These are phyloP conservation scores for Rhegmatorhina hoffmannsi DNA, from an alignment of 2,113 vertebrate species.

Conservation along the genomic window DNA sequence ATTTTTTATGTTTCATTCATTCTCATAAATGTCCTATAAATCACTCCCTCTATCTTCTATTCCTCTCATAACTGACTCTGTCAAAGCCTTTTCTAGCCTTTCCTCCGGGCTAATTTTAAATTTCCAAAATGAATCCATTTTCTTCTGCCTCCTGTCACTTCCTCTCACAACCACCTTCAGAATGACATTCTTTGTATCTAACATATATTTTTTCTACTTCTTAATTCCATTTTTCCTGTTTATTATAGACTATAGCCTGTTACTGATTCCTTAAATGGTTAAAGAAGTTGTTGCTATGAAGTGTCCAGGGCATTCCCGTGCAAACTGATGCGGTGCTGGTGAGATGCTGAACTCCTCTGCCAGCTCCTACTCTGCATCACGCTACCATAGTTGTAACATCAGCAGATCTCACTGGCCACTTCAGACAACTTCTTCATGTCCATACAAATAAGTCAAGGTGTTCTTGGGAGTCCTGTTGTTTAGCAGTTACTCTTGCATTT, in stretches of 20 bases:
- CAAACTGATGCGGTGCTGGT: accelerated
- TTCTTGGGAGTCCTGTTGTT: neutral
- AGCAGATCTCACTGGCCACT: neutral
- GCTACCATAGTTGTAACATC: neutral
- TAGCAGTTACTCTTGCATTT: neutral
- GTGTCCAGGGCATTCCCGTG: neutral
- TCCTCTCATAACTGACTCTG: neutral
- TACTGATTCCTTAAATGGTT: neutral
- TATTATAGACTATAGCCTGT: neutral
- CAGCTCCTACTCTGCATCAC: neutral
- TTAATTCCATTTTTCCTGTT: neutral
- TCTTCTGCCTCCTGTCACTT: neutral
- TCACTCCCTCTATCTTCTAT: neutral
- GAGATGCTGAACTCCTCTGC: neutral
- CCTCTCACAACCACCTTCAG: neutral
- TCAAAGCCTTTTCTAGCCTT: neutral
- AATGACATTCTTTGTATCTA: neutral
- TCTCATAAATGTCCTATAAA: neutral
- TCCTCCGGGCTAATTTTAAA: slow-evolving; percentile 16
- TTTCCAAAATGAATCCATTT: neutral
- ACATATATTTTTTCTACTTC: neutral
- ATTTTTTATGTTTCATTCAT: neutral
- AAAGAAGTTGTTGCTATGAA: neutral
- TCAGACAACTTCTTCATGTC: neutral
- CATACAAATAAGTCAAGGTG: neutral